Conservation (phyloP, 2,888 invertebrate species). For the Andricus curvator region DNA sequence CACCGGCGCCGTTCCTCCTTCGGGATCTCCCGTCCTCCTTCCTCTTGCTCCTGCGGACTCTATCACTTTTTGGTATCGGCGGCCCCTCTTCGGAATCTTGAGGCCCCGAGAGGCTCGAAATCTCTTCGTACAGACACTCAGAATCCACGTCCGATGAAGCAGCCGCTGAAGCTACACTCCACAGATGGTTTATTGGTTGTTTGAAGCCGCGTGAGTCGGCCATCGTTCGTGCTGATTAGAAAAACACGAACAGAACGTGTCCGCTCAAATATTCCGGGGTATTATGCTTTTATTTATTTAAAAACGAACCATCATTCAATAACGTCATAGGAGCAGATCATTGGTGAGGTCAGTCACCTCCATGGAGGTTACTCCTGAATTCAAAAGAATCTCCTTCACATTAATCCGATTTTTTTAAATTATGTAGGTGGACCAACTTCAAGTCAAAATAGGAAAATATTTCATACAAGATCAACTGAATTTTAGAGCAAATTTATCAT, state of each 20-base stretch:
- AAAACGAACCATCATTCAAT: conserved; percentile 11
- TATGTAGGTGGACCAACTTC: no score
- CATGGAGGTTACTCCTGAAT: neutral
- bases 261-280: neutral
- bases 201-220: conserved; percentile 77
- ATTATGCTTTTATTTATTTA: neutral
- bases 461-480: no score
- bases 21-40: conserved; percentile 67
- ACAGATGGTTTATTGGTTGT: conserved; percentile 77
- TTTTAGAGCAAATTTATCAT: no score
- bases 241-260: conserved; percentile 34
- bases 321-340: neutral
- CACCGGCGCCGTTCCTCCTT: conserved; percentile 50
- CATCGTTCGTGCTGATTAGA: conserved; percentile 71
- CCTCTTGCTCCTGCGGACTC: conserved; percentile 74
- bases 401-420: neutral
- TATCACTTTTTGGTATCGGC: conserved; percentile 53
- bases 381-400: neutral
- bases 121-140: conserved; percentile 77
- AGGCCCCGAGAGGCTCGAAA: conserved; percentile 72
- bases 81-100: conserved; percentile 63
- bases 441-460: no score
- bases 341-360: neutral
- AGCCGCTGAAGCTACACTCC: conserved; percentile 72
- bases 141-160: conserved; percentile 75